Evolutionary conservation across 2,797 vertebrate genomes (phyloP), one percentile per base, ranked within the genome.

Genomic region (Pipistrellus pipistrellus): DNA sequence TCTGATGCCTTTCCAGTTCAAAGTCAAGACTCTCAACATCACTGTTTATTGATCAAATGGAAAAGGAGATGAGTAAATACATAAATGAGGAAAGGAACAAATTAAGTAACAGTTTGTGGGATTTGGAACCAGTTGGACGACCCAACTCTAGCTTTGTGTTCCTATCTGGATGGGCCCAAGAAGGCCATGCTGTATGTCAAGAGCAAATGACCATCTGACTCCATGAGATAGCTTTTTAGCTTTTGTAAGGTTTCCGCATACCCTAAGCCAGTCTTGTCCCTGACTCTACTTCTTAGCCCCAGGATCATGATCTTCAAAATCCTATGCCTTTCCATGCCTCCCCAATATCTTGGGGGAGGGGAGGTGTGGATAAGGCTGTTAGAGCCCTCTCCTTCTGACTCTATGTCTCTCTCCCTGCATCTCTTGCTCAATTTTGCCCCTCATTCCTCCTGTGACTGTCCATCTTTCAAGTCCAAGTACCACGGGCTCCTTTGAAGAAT

Each of bases 401-500:
- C 51, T 25, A 25, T 30, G 5, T 4, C 71, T n/a, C 59, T 38
- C 48, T 4, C 2, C 9, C 25, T 20, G 0, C 1, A 9, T 78
- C 90, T 21, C 59, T 83, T 80, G 12, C 64, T 66, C 9, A 35
- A 2, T 14, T 35, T 86, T 86, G 30, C 25, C 41, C 38, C 62
- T 66, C 32, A 59, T 12, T 20, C 30, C 23, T 88, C 8, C 59
- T 35, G 20, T 48, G 75, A 77, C 59, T 71, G 7, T 4, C 30
- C 69, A 59, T 77, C 87, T 75, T 97, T 73, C 27, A 95, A 88
- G 81, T 72, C 71, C 85, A 92, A 91, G 72, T 30, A 25, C 15
- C 11, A 10, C 77, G 78, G 90, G 62, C 25, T 25, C 32, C 17
- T 76, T 68, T 90, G 51, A 97, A 97, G 82, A 94, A 94, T 62